Evolutionary conservation across 1,140 invertebrate species (phyloP), one percentile per base, ranked within the genome.

Genomic region (Belonocnema kinseyi): DNA sequence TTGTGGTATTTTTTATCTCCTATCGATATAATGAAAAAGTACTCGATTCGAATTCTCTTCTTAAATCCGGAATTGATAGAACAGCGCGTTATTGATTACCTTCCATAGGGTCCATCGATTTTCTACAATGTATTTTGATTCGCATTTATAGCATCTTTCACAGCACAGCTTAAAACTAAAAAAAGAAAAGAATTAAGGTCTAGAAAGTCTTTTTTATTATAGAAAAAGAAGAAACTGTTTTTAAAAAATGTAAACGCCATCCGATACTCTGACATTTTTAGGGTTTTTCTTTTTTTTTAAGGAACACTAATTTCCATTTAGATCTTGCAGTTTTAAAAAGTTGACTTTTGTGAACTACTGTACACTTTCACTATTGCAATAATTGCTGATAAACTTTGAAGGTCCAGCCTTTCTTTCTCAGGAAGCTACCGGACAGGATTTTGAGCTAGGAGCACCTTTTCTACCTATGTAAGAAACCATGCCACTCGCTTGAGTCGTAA

Each of bases 41-140:
- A 61, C 14, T 46, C 11, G 61, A 40, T 33, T 33, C 26, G 33
- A 14, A 66, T 46, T 40, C 14, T 66, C 40, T 66, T 40, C 12
- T 13, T 0, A 66, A 66, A 46, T 66, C 33, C 33, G 61, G 33
- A 66, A 66, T 66, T 66, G 61, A 66, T 16, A 66, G 58, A 66
- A 40, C 26, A 33, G 21, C 58, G 26, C 21, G 1, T 61, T 66
- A 66, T 66, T 66, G 58, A 12, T 61, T 61, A 61, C 14, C 26
- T 66, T 66, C 58, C 26, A 33, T 66, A n/a, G 58, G 61, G 61
- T 66, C 61, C 61, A 66, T 66, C 11, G n/a, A 46, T 66, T 66
- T 66, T 40, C 13, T 66, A 40, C 61, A n/a, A 66, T 46, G 21
- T 66, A 66, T 66, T 66, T 66, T 46, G n/a, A 66, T 66, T n/a